phyloP scores from a whole-genome alignment of 1,140 invertebrate genomes.

The Drosophila biarmipes region DNA sequence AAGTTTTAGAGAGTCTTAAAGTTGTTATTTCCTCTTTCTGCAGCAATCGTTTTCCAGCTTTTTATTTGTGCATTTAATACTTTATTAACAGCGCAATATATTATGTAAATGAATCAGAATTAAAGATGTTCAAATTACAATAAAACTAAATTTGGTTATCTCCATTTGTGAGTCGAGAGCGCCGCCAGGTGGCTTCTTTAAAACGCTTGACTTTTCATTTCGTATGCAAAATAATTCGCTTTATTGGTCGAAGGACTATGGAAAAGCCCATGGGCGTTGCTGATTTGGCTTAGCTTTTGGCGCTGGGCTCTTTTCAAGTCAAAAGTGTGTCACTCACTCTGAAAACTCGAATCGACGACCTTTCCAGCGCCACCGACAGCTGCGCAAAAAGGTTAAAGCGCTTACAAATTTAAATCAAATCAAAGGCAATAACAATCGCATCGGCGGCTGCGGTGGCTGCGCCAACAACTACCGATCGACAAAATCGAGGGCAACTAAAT shows the following conservation, averaged over 20 bases:
- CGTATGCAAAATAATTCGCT: slow-evolving; percentile 53
- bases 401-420: slow-evolving; percentile 56
- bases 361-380: slow-evolving; percentile 35
- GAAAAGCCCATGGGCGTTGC: slow-evolving; percentile 40
- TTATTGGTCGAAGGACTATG: slow-evolving; percentile 52
- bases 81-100: too few species aligned
- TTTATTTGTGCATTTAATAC: too few species aligned
- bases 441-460: slow-evolving; percentile 7
- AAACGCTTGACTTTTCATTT: slow-evolving; percentile 18
- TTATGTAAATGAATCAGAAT: too few species aligned
- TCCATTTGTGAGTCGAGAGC: background rate
- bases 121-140: background rate
- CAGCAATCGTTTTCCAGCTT: too few species aligned
- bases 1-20: too few species aligned
- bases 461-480: slow-evolving; percentile 16
- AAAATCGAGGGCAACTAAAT: slow-evolving; percentile 78
- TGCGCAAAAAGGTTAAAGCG: slow-evolving; percentile 51
- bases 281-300: slow-evolving; percentile 18
- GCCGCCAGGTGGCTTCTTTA: slow-evolving; percentile 5
- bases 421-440: slow-evolving; percentile 48
- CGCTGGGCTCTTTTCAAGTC: slow-evolving; percentile 21
- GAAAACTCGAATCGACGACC: slow-evolving; percentile 45
- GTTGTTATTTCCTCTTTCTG: too few species aligned
- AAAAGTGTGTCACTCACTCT: slow-evolving; percentile 54
- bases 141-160: background rate